A percentile compares a stretch with the other conserved stretches of the same genome.
Evolutionary conservation across 2,888 invertebrate genomes (phyloP).

Genomic region (Parnassius orleans): DNA sequence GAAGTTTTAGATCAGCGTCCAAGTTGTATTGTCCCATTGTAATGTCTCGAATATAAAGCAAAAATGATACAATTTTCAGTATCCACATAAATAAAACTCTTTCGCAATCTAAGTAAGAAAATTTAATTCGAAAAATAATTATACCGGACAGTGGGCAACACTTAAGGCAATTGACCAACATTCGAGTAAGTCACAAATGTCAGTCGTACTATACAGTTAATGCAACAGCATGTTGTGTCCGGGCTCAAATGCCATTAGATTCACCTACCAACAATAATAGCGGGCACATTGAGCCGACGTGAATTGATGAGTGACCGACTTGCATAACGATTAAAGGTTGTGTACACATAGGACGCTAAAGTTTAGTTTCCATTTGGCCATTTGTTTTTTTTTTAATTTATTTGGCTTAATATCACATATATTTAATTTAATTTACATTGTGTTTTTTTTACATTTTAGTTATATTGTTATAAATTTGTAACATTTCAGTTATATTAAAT

Average conservation of each 20-base stretch:
- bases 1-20: no score
- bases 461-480: neutral
- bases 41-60: no score
- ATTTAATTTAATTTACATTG: neutral
- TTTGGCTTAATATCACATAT: no score
- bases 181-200: constrained; percentile 51
- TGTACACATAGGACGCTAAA: constrained; percentile 18
- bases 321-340: constrained; percentile 43
- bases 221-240: constrained; percentile 50
- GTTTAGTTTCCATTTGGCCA: neutral
- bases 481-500: no score
- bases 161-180: constrained; percentile 54
- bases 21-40: no score
- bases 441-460: neutral
- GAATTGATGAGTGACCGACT: constrained; percentile 47
- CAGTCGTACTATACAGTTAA: constrained; percentile 44
- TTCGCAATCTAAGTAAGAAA: no score
- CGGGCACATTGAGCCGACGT: constrained; percentile 36
- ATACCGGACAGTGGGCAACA: constrained; percentile 21
- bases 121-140: no score
- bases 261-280: constrained; percentile 51
- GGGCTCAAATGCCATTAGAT: constrained; percentile 52
- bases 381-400: neutral
- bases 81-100: no score
- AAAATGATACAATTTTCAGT: no score